A percentile compares a stretch with the other conserved stretches of the same genome.
phyloP scores from a whole-genome alignment of 2,888 invertebrate species.

The Orthosia gracilis region DNA sequence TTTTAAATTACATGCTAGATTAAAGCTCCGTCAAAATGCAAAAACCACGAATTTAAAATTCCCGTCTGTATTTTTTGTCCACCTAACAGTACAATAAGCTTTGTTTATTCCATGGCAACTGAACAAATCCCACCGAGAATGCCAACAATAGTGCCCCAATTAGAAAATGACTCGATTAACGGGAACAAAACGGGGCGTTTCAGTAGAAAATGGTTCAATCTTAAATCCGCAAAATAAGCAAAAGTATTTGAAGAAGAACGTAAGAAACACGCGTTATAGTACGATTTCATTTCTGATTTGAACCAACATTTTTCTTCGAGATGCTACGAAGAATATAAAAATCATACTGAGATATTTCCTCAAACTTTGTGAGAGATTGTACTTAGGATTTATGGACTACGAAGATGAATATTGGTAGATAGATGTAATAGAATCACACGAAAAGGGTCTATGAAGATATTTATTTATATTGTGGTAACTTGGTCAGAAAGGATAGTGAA shows the following conservation, averaged over 20 bases:
- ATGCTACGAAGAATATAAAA: conserved; percentile 34
- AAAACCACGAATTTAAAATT: conserved; percentile 1
- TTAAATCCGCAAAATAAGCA: conserved; percentile 22
- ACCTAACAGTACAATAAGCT: neutral
- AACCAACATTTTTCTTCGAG: conserved; percentile 43
- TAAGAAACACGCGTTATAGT: conserved; percentile 30
- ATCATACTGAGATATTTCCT: conserved; percentile 15
- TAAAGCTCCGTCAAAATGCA: neutral
- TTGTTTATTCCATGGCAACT: conserved; percentile 10
- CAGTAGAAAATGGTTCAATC: conserved; percentile 3
- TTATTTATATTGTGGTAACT: neutral
- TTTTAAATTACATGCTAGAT: conserved; percentile 10
- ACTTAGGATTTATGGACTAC: conserved; percentile 31
- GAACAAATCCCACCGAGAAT: conserved; percentile 17
- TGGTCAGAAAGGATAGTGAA: neutral
- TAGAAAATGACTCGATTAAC: conserved; percentile 32
- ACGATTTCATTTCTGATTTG: conserved; percentile 38
- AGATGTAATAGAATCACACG: conserved; percentile 14
- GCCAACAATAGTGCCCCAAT: conserved; percentile 39
- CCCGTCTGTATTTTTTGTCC: neutral
- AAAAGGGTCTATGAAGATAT: neutral
- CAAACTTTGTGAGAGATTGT: conserved; percentile 9
- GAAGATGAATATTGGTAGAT: conserved; percentile 24
- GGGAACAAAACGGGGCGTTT: conserved; percentile 21
- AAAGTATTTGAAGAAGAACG: conserved; percentile 26